Evolutionary conservation across 1,140 invertebrate genomes (phyloP).

Genomic region (Microplitis mediator): DNA sequence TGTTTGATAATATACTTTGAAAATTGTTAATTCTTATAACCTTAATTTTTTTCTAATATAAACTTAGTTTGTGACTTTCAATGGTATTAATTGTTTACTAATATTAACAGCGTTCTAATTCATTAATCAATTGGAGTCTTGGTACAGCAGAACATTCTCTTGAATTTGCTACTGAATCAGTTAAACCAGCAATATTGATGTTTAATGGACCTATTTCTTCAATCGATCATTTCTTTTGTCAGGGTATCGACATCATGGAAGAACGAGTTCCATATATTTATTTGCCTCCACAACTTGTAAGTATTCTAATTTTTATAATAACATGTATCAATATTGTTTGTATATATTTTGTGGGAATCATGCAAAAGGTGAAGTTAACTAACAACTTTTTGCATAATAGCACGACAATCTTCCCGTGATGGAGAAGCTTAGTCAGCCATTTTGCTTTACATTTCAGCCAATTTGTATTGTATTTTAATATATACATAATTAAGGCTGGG

Average conservation of each 20-base stretch:
- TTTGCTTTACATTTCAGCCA: too few relatives aligned
- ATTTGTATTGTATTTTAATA: too few relatives aligned
- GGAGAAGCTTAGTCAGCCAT: too few relatives aligned
- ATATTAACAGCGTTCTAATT: slow-evolving; percentile 67
- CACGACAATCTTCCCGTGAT: too few relatives aligned
- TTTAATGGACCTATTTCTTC: slow-evolving; percentile 72
- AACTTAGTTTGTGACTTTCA: too few relatives aligned
- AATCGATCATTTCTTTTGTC: slow-evolving; percentile 77
- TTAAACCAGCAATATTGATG: slow-evolving; percentile 70
- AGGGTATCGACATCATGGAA: slow-evolving; percentile 78
- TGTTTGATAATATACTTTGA: background rate
- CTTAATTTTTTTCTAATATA: too few relatives aligned
- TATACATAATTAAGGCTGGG: too few relatives aligned
- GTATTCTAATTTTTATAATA: slow-evolving; percentile 25
- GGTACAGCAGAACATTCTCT: slow-evolving; percentile 74
- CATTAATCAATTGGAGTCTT: slow-evolving; percentile 74
- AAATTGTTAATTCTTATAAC: background rate
- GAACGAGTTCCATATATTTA: slow-evolving; percentile 77
- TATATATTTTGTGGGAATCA: too few relatives aligned
- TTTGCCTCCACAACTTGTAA: slow-evolving; percentile 77
- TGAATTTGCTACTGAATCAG: slow-evolving; percentile 69
- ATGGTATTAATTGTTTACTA: too few relatives aligned
- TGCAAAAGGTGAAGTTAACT: too few relatives aligned
- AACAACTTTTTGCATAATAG: too few relatives aligned
- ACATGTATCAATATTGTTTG: background rate